Base-by-base conservation (phyloP, 2,113 vertebrate genomes). In the Garra rufa region DNA sequence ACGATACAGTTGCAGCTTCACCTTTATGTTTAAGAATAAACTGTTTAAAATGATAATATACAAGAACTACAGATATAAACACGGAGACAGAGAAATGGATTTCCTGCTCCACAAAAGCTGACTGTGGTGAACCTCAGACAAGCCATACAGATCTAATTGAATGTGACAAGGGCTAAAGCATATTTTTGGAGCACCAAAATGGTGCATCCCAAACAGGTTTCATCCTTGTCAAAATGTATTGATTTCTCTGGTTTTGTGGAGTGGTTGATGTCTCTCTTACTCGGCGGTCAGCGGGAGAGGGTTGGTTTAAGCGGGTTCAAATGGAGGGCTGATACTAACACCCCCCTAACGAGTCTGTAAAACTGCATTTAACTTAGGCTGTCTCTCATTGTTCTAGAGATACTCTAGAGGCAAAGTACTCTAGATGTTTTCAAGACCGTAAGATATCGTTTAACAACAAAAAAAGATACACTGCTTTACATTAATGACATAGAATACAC, bases 191-290 rank as follows among this genome's bases (percentile, higher is more conserved):
- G 81, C 84, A 92, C 88, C 88, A 92, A 93, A 90, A 91, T 46
- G 90, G 88, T 92, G 90, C 87, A 92, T 91, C 90, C 88, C 84
- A 93, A 87, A 90, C 90, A 90, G 92, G 91, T 92, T 93, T 92
- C 87, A 93, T 93, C 90, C 92, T 89, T 93, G 92, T 94, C 94
- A 92, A 92, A 93, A 92, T 88, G 85, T 92, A 94, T 94, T 87
- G 93, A 94, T 94, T 91, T 89, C 50, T 73, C 87, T 87, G 85
- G 89, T 91, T 92, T 91, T 88, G 83, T 80, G 87, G 90, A 90
- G 91, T 89, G 89, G 90, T 89, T 93, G 92, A 94, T 91, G 93
- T 93, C 93, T 94, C 91, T 90, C 85, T 94, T 92, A 86, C 50
- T 55, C 55, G 21, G 89, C 84, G 85, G 89, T 92, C 89, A 90